These are phyloP conservation scores for Coregonus clupeaformis DNA, from an alignment of 2,113 vertebrate genomes.

Conservation along the genomic window DNA sequence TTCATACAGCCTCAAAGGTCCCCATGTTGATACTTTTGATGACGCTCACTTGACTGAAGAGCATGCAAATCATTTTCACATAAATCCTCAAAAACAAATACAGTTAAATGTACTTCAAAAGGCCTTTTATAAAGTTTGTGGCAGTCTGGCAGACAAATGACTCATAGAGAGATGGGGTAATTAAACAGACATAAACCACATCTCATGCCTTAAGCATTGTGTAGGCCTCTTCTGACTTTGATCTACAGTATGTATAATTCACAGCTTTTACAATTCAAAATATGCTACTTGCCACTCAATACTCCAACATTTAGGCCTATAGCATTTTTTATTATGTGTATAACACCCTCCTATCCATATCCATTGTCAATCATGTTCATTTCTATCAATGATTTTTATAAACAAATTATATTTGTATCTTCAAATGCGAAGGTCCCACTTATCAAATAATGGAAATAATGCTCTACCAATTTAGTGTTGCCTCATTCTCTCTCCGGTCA, in stretches of 20 bases:
- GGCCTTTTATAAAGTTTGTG: conserved; percentile 46
- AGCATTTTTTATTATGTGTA: conserved; percentile 12
- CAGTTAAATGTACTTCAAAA: conserved; percentile 54
- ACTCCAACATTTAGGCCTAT: neutral
- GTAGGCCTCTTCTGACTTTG: conserved; percentile 36
- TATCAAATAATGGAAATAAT: conserved; percentile 24
- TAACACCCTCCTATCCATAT: conserved; percentile 13
- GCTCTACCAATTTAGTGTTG: conserved; percentile 44
- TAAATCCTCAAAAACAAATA: conserved; percentile 41
- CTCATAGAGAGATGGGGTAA: conserved; percentile 81
- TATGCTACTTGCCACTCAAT: neutral
- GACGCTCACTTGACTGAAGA: conserved; percentile 27
- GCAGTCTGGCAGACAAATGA: conserved; percentile 77
- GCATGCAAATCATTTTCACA: conserved; percentile 43
- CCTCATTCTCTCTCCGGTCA: conserved; percentile 35
- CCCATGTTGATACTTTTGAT: conserved; percentile 30
- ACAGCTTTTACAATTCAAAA: conserved; percentile 4
- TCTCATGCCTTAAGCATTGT: conserved; percentile 17
- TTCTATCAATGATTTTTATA: neutral
- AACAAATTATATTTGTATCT: neutral
- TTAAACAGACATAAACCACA: conserved; percentile 77
- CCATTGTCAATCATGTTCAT: neutral
- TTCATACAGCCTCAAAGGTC: too few relatives aligned
- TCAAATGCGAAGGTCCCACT: too few relatives aligned
- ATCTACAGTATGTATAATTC: conserved; percentile 34